Evolutionary conservation across 2,797 vertebrate species (phyloP), one percentile per base, ranked within the genome.

Genomic region (Hipposideros larvatus): DNA sequence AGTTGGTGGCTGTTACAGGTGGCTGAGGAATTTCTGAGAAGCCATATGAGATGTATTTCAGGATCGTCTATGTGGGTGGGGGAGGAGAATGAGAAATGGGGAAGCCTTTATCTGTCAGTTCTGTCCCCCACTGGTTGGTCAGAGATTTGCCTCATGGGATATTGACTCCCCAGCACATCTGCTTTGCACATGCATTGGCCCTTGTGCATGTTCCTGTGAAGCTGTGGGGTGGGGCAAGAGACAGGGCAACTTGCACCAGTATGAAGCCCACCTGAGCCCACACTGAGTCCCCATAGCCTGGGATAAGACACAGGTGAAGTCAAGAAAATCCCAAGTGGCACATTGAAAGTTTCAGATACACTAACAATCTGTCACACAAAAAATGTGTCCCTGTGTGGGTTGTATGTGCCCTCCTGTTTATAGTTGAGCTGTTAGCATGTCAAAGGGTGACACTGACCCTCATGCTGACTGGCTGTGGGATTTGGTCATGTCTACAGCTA

Each of bases 11-110:
- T 57, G 13, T 10, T 61, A 86, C 43, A 15, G 22, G 55, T 71
- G 41, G 18, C 21, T 55, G 11, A 63, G 46, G 41, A 65, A 94
- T 71, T 95, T 93, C 46, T 51, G 53, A 88, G 51, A 93, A 91
- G 28, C 46, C 53, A 43, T 14, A 43, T 6, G 57, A 91, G 83
- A 95, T 74, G 1, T 71, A 79, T 84, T 63, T 90, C 51, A 22
- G 24, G 16, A 61, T 55, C 70, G 53, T n/a, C 55, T 26, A 51
- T 28, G 80, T n/a, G 16, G 26, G 11, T 21, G 59, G 34, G 11
- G 43, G 37, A 21, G 18, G 1, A n/a, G 16, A 53, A 11, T 91
- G 21, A 22, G 22, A 68, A 82, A 70, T 21, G 19, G 8, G 86
- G 34, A 79, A 89, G 28, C 77, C 31, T n/a, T 86, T 63, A n/a